Conservation (phyloP, 2,797 vertebrate species). For the Megaceryle alcyon region DNA sequence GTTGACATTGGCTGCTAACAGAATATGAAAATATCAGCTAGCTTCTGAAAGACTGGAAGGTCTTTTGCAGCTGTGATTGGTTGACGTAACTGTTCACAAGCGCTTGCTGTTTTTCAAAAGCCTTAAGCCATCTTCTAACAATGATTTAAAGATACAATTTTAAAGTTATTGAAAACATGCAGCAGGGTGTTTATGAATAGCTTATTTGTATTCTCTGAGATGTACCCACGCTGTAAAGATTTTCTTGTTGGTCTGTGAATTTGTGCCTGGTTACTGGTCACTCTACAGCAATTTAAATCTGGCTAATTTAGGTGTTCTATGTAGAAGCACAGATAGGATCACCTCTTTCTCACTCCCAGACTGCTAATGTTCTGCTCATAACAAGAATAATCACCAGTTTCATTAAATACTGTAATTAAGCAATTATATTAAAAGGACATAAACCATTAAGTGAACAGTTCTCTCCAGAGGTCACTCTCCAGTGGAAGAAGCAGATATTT, state of each 20-base stretch:
- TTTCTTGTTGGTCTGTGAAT: background rate
- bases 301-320: background rate
- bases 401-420: background rate
- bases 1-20: background rate
- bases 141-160: background rate
- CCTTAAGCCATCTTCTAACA: background rate
- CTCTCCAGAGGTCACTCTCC: background rate
- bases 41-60: background rate
- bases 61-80: background rate
- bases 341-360: background rate
- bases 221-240: background rate
- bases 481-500: background rate
- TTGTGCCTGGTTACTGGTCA: background rate
- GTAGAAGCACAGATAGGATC: background rate
- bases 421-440: background rate
- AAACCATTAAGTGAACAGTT: background rate
- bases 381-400: background rate
- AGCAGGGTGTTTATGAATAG: background rate
- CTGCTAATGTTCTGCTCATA: background rate
- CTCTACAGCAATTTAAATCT: background rate
- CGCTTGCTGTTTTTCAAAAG: background rate
- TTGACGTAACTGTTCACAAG: background rate
- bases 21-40: background rate
- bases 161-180: background rate
- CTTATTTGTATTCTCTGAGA: background rate